phyloP scores from a whole-genome alignment of 2,113 vertebrate genomes.

The Microcebus ravelobensis region DNA sequence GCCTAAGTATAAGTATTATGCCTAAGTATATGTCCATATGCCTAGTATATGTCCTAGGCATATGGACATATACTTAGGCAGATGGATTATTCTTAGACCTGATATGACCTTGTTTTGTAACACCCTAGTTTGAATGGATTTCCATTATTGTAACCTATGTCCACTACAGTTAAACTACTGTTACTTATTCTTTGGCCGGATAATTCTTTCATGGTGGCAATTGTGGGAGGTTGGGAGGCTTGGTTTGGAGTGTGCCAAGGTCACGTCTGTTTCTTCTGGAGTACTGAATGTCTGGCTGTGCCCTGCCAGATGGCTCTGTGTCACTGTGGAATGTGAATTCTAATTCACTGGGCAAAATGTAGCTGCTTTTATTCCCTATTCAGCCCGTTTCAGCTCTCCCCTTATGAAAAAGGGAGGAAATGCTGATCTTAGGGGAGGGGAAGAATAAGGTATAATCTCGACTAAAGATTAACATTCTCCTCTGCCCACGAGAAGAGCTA shows the following conservation, averaged over 20 bases:
- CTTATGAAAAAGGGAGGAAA: conserved; percentile 40
- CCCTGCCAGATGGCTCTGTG: conserved; percentile 69
- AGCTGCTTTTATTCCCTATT: conserved; percentile 25
- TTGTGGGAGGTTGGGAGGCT: conserved; percentile 17
- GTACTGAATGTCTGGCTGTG: conserved; percentile 24
- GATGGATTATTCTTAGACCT: not conserved
- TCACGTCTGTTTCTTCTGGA: conserved; percentile 62
- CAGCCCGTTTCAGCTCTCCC: conserved; percentile 1
- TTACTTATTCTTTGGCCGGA: conserved; percentile 3
- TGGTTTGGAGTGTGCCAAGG: conserved; percentile 59
- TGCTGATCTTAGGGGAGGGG: conserved; percentile 50
- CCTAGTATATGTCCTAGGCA: no score
- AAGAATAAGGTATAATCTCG: conserved; percentile 62
- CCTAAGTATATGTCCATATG: no score
- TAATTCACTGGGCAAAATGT: conserved; percentile 55
- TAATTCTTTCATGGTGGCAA: not conserved
- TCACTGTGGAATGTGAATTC: conserved; percentile 58
- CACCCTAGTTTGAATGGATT: not conserved
- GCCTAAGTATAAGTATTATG: no score
- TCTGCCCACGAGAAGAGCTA: conserved; percentile 61
- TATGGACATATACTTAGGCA: not conserved
- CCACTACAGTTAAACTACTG: not conserved
- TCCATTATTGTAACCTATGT: conserved; percentile 18
- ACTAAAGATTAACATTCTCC: conserved; percentile 55
- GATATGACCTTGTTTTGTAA: conserved; percentile 43